A percentile compares a stretch with the other conserved stretches of the same genome.
These are phyloP conservation scores for Chiropotes sagulatus DNA, from an alignment of 2,797 vertebrate genomes.

Conservation along the genomic window DNA sequence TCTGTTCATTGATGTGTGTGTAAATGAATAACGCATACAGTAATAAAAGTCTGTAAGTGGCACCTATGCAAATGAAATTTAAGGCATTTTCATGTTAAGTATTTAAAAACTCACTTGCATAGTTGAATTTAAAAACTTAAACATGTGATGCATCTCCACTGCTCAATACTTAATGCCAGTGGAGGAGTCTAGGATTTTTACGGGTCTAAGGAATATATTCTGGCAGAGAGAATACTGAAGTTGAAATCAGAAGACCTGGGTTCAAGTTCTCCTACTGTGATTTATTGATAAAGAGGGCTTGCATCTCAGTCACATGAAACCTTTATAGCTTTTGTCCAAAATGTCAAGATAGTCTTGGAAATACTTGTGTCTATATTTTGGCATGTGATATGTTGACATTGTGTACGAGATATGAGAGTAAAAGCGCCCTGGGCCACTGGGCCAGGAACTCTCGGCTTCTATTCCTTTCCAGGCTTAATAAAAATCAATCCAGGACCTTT, in stretches of 20 bases:
- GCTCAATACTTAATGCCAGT: background rate
- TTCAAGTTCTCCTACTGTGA: background rate
- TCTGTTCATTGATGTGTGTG: background rate
- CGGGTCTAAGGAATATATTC: background rate
- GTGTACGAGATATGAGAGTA: background rate
- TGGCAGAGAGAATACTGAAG: background rate
- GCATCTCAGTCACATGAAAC: background rate
- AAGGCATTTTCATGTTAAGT: slow-evolving; percentile 12
- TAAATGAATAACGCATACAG: background rate
- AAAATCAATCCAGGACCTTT: background rate
- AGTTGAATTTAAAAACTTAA: slow-evolving; percentile 38
- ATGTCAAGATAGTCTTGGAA: background rate
- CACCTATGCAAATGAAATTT: background rate
- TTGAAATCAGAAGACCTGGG: background rate
- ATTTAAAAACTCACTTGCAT: slow-evolving; percentile 12
- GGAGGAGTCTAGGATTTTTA: background rate
- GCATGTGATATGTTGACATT: background rate
- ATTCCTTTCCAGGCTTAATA: background rate
- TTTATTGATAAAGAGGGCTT: background rate
- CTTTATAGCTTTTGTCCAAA: slow-evolving; percentile 11
- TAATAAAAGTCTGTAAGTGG: background rate
- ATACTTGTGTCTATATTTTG: background rate
- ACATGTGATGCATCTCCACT: background rate
- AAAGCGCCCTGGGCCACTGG: background rate
- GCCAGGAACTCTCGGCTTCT: background rate